Percentiles rank a stretch among this genome's conserved stretches.
These are phyloP conservation scores for Gopherus evgoodei DNA, from an alignment of 2,113 vertebrate species.

Conservation along the genomic window DNA sequence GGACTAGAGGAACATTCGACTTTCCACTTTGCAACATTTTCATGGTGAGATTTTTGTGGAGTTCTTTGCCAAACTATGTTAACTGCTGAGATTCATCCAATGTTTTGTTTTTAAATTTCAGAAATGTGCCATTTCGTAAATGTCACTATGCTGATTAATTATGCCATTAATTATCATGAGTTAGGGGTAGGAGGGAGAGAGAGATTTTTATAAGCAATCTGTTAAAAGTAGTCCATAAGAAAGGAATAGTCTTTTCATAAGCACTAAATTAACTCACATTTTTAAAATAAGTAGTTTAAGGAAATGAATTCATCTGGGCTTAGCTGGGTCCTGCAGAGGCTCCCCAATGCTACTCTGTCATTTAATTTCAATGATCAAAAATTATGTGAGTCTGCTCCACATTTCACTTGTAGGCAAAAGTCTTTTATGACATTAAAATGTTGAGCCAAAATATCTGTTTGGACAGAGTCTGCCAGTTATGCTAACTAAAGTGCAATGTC, in stretches of 20 bases:
- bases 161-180: background rate
- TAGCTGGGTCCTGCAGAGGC: accelerated
- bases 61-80: conserved; percentile 36
- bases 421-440: background rate
- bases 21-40: conserved; percentile 22
- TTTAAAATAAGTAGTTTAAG: background rate
- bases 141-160: background rate
- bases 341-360: accelerated
- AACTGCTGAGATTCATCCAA: background rate
- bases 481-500: background rate
- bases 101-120: background rate
- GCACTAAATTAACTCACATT: too few species aligned
- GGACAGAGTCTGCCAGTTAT: background rate
- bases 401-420: background rate
- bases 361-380: background rate
- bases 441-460: background rate
- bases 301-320: background rate
- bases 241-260: background rate
- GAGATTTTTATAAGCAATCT: background rate
- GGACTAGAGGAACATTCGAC: background rate
- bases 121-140: background rate
- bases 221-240: background rate
- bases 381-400: background rate
- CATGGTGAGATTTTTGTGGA: conserved; percentile 32
- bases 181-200: background rate